These are phyloP conservation scores for Ectemnius cavifrons DNA, from an alignment of 2,888 invertebrate genomes.

Conservation along the genomic window DNA sequence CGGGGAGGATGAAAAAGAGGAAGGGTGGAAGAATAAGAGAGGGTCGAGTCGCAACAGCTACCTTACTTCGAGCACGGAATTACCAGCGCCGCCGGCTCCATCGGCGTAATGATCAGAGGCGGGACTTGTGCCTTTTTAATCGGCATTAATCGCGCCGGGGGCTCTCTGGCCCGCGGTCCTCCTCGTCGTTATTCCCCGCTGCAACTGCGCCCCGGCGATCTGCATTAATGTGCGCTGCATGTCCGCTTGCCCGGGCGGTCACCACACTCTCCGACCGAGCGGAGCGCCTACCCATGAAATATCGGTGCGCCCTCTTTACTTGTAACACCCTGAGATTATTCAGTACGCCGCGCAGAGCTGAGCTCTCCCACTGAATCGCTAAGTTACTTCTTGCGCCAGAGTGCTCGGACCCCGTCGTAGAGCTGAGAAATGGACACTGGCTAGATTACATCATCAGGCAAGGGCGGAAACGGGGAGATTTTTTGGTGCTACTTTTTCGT, in stretches of 20 bases:
- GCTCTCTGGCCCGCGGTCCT: conserved; percentile 32
- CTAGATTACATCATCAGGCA: too few species aligned
- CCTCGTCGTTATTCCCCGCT: conserved; percentile 33
- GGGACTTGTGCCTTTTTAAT: conserved; percentile 69
- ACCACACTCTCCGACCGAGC: too few species aligned
- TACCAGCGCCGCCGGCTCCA: conserved; percentile 55
- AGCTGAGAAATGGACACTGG: too few species aligned
- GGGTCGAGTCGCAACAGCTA: conserved; percentile 58
- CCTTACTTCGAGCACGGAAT: conserved; percentile 70
- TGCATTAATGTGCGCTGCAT: conserved; percentile 45
- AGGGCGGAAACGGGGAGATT: neutral
- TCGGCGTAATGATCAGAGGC: conserved; percentile 65
- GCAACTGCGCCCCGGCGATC: conserved; percentile 51
- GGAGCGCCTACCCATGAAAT: conserved; percentile 22
- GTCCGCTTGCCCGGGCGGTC: neutral
- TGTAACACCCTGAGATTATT: too few species aligned
- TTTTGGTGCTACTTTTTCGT: neutral
- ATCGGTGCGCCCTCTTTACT: conserved; percentile 20
- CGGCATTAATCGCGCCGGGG: conserved; percentile 67
- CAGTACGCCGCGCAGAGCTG: too few species aligned
- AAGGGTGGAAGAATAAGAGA: conserved; percentile 24
- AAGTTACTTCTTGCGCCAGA: too few species aligned
- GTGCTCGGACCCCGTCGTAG: too few species aligned
- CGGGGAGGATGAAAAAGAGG: conserved; percentile 31
- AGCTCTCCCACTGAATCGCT: too few species aligned